Evolutionary conservation across 2,113 vertebrate species (phyloP), one percentile per base, ranked within the genome.

Genomic region (Peromyscus polionotus): DNA sequence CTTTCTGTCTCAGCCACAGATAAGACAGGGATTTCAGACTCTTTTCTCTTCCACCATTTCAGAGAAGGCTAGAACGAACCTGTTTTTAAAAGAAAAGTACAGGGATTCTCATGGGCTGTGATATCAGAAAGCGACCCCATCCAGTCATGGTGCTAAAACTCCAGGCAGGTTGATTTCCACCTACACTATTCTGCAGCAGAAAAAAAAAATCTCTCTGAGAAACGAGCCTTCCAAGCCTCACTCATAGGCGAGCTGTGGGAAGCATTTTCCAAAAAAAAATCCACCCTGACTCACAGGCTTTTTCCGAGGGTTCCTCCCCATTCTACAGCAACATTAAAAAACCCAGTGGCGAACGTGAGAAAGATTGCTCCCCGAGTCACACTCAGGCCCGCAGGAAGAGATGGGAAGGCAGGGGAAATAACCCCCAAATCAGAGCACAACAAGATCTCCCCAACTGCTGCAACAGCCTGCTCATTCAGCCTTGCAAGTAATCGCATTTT

Each of bases 391-490:
- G 14, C 67, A 81, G 95, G 93, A 93, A 96, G 95, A 96, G 95
- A 93, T 88, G 79, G 76, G 91, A 94, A 96, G 93, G 94, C 68
- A 67, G 94, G 93, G 81, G 65, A 94, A 97, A 91, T 84, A 95
- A 87, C 88, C 95, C 96, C 93, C 7, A 94, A 91, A 91, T 92
- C 96, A 68, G 92, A 95, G 85, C 54, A 90, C 90, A 63, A 84
- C 81, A 93, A 90, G 92, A 51, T 73, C 89, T 94, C 76, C 83
- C 92, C 94, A 95, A 76, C 93, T 93, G 91, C 94, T 51, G 93
- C 39, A 84, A 89, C 6, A 48, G 86, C 76, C 88, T 88, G 97
- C 84, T 97, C 97, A 76, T 67, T 96, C 97, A 98, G 93, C 95
- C 93, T 96, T 94, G 89, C 92, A 91, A 93, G 91, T 75, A 86